Conservation (phyloP, 2,113 vertebrate genomes). For the Psilopogon haemacephalus region DNA sequence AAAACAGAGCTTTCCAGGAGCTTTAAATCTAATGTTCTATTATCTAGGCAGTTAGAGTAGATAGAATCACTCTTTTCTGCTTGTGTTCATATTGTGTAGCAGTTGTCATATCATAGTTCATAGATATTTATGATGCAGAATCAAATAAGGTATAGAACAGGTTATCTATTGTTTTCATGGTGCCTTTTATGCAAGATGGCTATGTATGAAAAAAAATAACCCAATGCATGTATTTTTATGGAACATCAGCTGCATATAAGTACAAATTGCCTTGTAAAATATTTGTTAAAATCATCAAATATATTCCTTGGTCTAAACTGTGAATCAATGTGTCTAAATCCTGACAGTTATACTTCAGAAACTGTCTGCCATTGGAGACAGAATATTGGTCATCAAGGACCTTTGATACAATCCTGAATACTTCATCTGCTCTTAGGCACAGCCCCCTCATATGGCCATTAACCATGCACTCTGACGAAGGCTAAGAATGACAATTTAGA, state of each 20-base stretch:
- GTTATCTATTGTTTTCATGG: not conserved
- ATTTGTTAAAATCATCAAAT: not conserved
- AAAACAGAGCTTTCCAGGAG: not conserved
- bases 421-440: not conserved
- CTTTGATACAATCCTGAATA: not conserved
- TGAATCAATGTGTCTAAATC: not conserved
- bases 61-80: not conserved
- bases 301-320: not conserved
- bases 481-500: not conserved
- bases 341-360: not conserved
- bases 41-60: not conserved
- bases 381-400: not conserved
- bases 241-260: not conserved
- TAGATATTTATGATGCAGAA: not conserved
- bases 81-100: not conserved
- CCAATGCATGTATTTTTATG: not conserved
- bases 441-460: not conserved
- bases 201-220: not conserved
- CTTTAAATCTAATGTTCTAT: not conserved
- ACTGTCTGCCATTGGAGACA: not conserved
- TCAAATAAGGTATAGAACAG: not conserved
- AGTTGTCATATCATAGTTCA: not conserved
- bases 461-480: fast-evolving
- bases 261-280: not conserved
- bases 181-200: not conserved